These are phyloP conservation scores for Catocala fraxini DNA, from an alignment of 2,888 invertebrate genomes.

Conservation along the genomic window DNA sequence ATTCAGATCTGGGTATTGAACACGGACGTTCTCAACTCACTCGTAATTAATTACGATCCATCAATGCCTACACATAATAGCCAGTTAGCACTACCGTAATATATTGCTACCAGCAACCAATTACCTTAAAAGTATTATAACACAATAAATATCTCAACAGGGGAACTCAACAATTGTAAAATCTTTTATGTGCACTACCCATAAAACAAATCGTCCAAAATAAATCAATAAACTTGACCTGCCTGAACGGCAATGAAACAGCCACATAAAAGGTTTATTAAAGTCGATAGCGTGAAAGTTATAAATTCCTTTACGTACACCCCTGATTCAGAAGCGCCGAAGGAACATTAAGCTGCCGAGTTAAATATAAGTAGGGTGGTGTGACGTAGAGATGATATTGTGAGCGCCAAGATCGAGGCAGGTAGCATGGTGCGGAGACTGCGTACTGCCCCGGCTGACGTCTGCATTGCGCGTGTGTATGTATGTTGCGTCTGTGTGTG, in stretches of 20 bases:
- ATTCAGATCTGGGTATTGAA: no score
- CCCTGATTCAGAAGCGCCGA: constrained; percentile 54
- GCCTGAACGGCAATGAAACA: constrained; percentile 54
- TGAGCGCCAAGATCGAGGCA: constrained; percentile 61
- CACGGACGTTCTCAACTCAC: no score
- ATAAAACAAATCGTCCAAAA: constrained; percentile 25
- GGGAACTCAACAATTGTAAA: constrained; percentile 3
- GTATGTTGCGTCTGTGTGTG: constrained; percentile 61
- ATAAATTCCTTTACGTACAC: constrained; percentile 56
- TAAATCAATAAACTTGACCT: constrained; percentile 60
- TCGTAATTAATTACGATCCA: no score
- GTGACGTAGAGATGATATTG: constrained; percentile 53
- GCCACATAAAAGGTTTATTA: constrained; percentile 51
- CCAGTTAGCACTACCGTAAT: not conserved
- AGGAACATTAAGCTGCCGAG: constrained; percentile 58
- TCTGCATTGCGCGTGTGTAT: constrained; percentile 54
- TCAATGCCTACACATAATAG: not conserved
- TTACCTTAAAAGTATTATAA: not conserved
- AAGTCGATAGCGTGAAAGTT: constrained; percentile 50
- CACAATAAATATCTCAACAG: constrained; percentile 7
- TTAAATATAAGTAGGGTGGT: constrained; percentile 62
- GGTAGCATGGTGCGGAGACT: constrained; percentile 56
- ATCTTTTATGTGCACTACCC: constrained; percentile 16
- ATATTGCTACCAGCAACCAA: not conserved
- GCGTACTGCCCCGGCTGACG: constrained; percentile 45